Conservation (phyloP, 1,140 invertebrate genomes). For the Andricus grossulariae region DNA sequence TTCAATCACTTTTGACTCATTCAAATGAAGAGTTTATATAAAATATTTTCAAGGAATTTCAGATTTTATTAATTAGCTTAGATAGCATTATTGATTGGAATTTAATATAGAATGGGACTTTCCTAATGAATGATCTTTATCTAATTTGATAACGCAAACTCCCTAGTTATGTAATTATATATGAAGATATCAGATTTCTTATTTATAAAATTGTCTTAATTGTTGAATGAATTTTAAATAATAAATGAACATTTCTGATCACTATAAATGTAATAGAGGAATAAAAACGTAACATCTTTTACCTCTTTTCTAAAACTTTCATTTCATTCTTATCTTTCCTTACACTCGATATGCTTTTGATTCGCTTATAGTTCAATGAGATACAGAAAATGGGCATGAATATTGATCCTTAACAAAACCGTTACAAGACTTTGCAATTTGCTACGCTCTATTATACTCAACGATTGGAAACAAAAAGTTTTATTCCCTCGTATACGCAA, state of each 20-base stretch:
- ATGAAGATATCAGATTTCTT: not conserved
- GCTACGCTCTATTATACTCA: slow-evolving; percentile 11
- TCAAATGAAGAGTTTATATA: too few species aligned
- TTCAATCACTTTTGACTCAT: too few species aligned
- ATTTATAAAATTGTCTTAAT: not conserved
- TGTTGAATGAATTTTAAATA: not conserved
- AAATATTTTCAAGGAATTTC: too few species aligned
- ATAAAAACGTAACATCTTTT: too few species aligned
- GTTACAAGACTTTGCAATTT: slow-evolving; percentile 12
- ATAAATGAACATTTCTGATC: too few species aligned
- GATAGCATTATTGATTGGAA: too few species aligned
- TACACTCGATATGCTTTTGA: not conserved
- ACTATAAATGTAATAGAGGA: too few species aligned
- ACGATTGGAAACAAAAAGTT: slow-evolving; percentile 8
- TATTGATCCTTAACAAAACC: slow-evolving; percentile 18
- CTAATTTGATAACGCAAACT: not conserved
- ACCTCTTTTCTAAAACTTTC: not conserved
- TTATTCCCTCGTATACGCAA: not conserved
- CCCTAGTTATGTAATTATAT: not conserved
- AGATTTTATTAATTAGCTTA: too few species aligned
- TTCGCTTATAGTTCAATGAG: not conserved
- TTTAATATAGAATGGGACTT: slow-evolving; percentile 17
- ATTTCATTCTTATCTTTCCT: not conserved
- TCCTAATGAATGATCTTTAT: slow-evolving; percentile 26
- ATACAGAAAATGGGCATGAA: slow-evolving; percentile 24